Percentiles rank a stretch among this genome's conserved stretches.
Conservation (phyloP, 2,888 invertebrate species). For the Osmoderma eremita region DNA sequence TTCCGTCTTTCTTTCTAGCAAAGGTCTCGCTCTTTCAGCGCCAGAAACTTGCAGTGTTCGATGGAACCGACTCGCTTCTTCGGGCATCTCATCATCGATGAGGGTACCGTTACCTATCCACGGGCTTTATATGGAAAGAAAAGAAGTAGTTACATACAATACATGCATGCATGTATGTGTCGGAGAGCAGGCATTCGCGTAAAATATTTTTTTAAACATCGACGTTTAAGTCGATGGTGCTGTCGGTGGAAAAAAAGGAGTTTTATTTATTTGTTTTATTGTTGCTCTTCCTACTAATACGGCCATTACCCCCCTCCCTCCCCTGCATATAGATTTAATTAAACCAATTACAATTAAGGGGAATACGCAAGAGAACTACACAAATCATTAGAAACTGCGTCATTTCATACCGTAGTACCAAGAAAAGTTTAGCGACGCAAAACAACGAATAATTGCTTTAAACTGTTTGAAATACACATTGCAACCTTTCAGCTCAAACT, state of each 20-base stretch:
- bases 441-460: no score
- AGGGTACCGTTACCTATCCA: constrained; percentile 37
- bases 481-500: no score
- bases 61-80: constrained; percentile 38
- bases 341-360: no score
- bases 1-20: constrained; percentile 29
- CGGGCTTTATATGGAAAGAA: constrained; percentile 30
- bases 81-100: constrained; percentile 29
- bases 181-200: constrained; percentile 20
- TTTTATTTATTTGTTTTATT: constrained; percentile 13
- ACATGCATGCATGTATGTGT: constrained; percentile 21
- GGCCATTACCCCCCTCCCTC: neutral
- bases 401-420: no score
- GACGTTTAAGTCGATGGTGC: constrained; percentile 16
- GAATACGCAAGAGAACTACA: no score
- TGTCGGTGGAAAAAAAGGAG: constrained; percentile 11
- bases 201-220: constrained; percentile 22
- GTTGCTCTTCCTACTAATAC: no score
- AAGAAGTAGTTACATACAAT: constrained; percentile 3
- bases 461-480: no score
- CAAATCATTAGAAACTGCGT: no score
- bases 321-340: neutral
- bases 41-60: constrained; percentile 7
- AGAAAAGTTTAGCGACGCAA: no score
- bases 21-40: constrained; percentile 11